Evolutionary conservation across 2,113 vertebrate species (phyloP).

Genomic region (Mirza zaza): DNA sequence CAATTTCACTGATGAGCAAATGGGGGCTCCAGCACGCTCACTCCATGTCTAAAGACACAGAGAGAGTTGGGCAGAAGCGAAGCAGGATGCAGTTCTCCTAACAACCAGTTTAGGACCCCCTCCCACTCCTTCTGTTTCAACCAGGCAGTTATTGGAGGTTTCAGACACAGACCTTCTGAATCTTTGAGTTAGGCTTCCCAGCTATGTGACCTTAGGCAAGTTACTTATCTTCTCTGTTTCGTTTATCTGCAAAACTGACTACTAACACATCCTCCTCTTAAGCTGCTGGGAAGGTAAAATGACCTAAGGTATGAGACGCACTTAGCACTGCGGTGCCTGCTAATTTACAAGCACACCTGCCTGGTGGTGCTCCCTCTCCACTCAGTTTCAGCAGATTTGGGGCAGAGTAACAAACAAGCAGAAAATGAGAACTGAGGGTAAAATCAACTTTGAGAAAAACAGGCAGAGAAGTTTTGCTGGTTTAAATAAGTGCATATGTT

Average conservation of each 20-base stretch:
- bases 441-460: neutral
- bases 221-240: neutral
- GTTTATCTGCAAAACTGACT: neutral
- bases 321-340: neutral
- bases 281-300: neutral
- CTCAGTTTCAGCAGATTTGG: neutral
- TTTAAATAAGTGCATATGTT: neutral
- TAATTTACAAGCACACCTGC: rapidly evolving
- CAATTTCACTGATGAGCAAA: neutral
- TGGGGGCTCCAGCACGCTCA: neutral
- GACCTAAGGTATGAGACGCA: neutral
- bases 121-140: neutral
- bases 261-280: neutral
- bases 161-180: neutral
- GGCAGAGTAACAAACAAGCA: neutral
- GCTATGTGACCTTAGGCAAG: neutral
- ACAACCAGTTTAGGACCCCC: no score
- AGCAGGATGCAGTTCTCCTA: neutral
- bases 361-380: neutral
- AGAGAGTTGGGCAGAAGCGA: neutral
- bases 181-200: neutral
- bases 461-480: neutral
- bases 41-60: neutral
- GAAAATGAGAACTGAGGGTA: neutral
- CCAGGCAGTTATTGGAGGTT: neutral